A percentile compares a stretch with the other conserved stretches of the same genome.
Conservation (phyloP, 2,113 vertebrate species). For the Columba livia region DNA sequence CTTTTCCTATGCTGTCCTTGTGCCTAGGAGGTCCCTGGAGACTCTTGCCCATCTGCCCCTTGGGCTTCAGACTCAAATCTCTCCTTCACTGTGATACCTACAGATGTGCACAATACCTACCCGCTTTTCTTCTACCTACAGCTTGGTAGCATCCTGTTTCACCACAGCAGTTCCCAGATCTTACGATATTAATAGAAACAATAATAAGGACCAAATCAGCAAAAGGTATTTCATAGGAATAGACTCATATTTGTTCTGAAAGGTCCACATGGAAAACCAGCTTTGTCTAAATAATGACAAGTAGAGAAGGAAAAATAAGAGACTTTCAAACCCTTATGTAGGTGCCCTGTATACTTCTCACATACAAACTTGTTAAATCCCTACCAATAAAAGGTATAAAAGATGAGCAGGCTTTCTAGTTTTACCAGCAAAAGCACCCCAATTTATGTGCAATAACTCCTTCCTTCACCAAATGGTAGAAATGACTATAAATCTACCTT, state of each 20-base stretch:
- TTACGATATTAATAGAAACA: not conserved
- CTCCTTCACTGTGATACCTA: not conserved
- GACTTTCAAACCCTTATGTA: not conserved
- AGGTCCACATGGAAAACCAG: not conserved
- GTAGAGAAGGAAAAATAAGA: not conserved
- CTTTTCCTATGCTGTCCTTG: not conserved
- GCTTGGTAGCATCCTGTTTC: not conserved
- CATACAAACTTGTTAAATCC: not conserved
- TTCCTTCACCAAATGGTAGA: not conserved
- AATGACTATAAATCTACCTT: not conserved
- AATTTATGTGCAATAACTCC: not conserved
- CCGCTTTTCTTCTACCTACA: not conserved
- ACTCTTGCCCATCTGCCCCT: not conserved
- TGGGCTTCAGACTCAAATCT: not conserved
- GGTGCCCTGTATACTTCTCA: not conserved
- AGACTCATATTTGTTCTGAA: not conserved
- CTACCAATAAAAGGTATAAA: not conserved
- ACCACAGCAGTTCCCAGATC: not conserved
- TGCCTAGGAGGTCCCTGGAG: not conserved
- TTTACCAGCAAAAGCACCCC: not conserved
- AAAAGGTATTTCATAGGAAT: not conserved
- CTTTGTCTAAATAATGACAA: not conserved
- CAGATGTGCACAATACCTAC: accelerated
- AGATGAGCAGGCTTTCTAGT: not conserved
- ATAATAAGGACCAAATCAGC: not conserved